These are phyloP conservation scores for Eupithecia pulchellata DNA, from an alignment of 2,888 invertebrate species.

Conservation along the genomic window DNA sequence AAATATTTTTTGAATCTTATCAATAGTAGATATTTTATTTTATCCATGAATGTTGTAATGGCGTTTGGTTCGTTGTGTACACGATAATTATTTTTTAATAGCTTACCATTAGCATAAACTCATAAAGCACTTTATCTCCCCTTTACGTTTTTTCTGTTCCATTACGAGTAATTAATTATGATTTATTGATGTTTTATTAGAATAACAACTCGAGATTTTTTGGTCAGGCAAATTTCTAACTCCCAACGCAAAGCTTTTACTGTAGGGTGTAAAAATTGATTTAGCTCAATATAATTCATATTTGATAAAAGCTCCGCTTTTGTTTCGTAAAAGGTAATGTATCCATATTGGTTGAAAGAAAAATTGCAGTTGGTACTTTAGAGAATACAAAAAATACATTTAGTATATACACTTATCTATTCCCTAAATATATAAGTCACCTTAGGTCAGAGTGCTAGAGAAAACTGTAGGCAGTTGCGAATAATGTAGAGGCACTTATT, in stretches of 20 bases:
- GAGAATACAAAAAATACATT: too few relatives aligned
- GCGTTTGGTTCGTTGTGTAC: conserved; percentile 6
- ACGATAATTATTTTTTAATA: conserved; percentile 52
- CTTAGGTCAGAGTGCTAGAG: too few relatives aligned
- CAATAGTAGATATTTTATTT: not conserved
- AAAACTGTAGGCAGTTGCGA: too few relatives aligned
- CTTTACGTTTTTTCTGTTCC: conserved; percentile 45
- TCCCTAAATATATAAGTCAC: too few relatives aligned
- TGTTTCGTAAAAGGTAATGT: too few relatives aligned
- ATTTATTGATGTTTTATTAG: conserved; percentile 38
- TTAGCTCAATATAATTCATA: too few relatives aligned
- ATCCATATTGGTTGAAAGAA: too few relatives aligned
- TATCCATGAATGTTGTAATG: not conserved
- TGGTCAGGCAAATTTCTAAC: not conserved
- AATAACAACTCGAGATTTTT: conserved; percentile 6
- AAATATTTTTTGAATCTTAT: not conserved
- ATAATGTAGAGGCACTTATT: too few relatives aligned
- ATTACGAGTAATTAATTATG: conserved; percentile 46
- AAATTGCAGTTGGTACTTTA: too few relatives aligned
- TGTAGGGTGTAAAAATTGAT: too few relatives aligned
- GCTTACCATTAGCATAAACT: conserved; percentile 50
- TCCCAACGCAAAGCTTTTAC: not conserved
- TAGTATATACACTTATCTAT: too few relatives aligned
- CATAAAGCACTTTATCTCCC: conserved; percentile 42
- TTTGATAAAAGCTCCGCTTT: too few relatives aligned